Percentiles rank a stretch among this genome's conserved stretches.
Evolutionary conservation across 2,113 vertebrate genomes (phyloP).

Genomic region (Ailurus styani): DNA sequence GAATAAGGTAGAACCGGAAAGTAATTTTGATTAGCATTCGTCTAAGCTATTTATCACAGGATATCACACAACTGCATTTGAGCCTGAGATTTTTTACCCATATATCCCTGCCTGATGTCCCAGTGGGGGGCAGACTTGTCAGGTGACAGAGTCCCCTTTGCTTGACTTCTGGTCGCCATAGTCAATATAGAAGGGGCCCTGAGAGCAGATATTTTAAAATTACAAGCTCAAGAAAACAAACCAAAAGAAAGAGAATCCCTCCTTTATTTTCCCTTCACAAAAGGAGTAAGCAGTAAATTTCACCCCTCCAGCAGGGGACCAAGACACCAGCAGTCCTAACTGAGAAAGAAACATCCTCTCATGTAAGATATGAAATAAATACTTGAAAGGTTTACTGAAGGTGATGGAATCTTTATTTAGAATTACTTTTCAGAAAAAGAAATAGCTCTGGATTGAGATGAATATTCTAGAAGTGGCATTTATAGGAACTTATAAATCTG

Average conservation of each 20-base stretch:
- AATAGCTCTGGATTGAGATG: constrained; percentile 15
- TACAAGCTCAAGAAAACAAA: constrained; percentile 46
- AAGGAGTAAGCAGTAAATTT: not conserved
- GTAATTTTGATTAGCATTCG: constrained; percentile 76
- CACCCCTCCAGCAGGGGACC: not conserved
- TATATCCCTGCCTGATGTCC: constrained; percentile 68
- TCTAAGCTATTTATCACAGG: constrained; percentile 76
- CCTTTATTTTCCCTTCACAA: not conserved
- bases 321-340: not conserved
- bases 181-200: constrained; percentile 31
- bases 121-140: constrained; percentile 59
- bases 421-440: constrained; percentile 19
- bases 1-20: constrained; percentile 76
- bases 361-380: not conserved
- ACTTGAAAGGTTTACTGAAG: not conserved
- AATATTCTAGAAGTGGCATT: not conserved
- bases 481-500: constrained; percentile 4
- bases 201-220: not conserved
- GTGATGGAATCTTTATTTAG: constrained; percentile 38
- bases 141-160: constrained; percentile 45
- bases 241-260: not conserved
- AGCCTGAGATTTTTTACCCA: constrained; percentile 68
- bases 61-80: constrained; percentile 69
- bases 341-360: not conserved
- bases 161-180: constrained; percentile 54